phyloP scores from a whole-genome alignment of 2,888 invertebrate species.

The Gortyna flavago region DNA sequence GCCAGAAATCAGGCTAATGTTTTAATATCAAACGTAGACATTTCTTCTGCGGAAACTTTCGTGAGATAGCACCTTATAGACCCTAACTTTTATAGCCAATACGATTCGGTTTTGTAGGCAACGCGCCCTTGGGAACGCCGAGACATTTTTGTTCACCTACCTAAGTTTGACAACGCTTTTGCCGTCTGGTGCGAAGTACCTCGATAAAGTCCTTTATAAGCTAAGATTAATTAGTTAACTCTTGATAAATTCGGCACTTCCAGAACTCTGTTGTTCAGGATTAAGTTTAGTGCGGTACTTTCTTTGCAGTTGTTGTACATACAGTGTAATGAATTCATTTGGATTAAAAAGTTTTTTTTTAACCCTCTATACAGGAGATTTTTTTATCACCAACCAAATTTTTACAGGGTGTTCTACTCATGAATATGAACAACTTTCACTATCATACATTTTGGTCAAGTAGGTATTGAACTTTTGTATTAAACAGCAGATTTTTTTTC shows the following conservation, averaged over 20 bases:
- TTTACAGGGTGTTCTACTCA: too few species aligned
- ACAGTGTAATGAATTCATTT: too few species aligned
- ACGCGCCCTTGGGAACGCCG: slow-evolving; percentile 10
- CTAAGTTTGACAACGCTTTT: slow-evolving; percentile 37
- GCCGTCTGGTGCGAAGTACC: slow-evolving; percentile 21
- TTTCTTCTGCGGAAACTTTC: slow-evolving; percentile 41
- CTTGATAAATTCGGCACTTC: background rate
- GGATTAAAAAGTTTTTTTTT: too few species aligned
- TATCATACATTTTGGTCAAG: too few species aligned
- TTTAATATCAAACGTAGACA: slow-evolving; percentile 37
- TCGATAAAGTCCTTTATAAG: slow-evolving; percentile 12
- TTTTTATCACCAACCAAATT: too few species aligned
- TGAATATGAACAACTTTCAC: too few species aligned
- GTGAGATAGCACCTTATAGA: slow-evolving; percentile 22
- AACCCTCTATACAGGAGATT: too few species aligned
- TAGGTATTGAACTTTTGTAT: too few species aligned
- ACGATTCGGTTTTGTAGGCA: slow-evolving; percentile 31
- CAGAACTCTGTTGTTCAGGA: background rate
- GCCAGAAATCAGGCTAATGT: slow-evolving; percentile 29
- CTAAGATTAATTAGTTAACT: slow-evolving; percentile 29
- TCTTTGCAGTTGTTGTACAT: background rate
- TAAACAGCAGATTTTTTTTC: too few species aligned
- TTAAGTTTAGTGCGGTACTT: background rate
- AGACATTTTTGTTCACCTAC: slow-evolving; percentile 20
- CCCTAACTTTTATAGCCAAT: slow-evolving; percentile 41